Percentiles rank a stretch among this genome's conserved stretches.
Evolutionary conservation across 2,113 vertebrate species (phyloP).

Genomic region (Isichthys henryi): DNA sequence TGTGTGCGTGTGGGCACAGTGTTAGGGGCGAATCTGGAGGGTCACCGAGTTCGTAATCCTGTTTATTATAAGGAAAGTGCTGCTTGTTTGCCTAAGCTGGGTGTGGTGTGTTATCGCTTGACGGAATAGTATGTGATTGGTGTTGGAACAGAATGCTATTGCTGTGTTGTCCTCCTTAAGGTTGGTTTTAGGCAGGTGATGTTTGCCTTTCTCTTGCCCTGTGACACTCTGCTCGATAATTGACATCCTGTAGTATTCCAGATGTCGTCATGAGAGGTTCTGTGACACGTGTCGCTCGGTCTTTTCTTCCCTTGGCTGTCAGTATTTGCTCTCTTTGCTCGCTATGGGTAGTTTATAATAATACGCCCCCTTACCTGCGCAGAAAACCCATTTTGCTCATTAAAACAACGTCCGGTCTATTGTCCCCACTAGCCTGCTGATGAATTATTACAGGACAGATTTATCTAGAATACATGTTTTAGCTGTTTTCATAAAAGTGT

Average conservation of each 20-base stretch:
- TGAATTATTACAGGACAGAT: background rate
- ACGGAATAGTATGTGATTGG: background rate
- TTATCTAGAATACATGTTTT: background rate
- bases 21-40: background rate
- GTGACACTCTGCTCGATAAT: background rate
- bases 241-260: background rate
- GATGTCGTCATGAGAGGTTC: background rate
- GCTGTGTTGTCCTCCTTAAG: background rate
- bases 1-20: background rate
- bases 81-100: background rate
- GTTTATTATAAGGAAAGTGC: background rate
- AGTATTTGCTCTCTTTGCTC: background rate
- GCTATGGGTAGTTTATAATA: background rate
- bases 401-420: background rate
- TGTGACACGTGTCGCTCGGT: background rate
- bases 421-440: background rate
- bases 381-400: background rate
- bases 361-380: background rate
- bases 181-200: background rate
- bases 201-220: background rate
- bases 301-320: background rate
- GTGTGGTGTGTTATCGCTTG: background rate
- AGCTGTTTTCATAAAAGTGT: background rate
- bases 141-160: background rate
- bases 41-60: background rate